Evolutionary conservation across 2,888 invertebrate species (phyloP).

Genomic region (Cerceris rybyensis): DNA sequence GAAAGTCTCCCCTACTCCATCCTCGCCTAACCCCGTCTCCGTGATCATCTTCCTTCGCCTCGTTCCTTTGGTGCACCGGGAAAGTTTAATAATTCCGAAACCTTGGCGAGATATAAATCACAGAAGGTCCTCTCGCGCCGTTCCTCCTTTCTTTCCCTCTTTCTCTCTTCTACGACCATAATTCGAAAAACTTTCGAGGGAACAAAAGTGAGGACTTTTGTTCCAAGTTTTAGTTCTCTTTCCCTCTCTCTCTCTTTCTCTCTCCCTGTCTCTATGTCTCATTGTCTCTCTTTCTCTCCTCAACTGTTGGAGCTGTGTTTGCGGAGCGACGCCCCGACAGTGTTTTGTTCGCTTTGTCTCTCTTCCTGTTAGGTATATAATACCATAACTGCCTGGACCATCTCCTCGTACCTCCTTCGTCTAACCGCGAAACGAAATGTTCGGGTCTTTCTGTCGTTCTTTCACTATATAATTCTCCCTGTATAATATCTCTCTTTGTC

Average conservation of each 20-base stretch:
- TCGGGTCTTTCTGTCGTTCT: conserved; percentile 6
- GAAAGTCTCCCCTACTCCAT: conserved; percentile 10
- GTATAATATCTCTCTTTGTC: neutral
- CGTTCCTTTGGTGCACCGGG: conserved; percentile 46
- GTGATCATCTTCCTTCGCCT: conserved; percentile 32
- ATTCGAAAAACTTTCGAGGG: conserved; percentile 80
- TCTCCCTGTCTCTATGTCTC: conserved; percentile 1
- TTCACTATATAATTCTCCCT: neutral
- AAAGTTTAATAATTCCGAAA: conserved; percentile 75
- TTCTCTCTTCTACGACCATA: conserved; percentile 73
- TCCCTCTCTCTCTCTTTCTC: conserved; percentile 15
- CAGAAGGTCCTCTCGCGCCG: conserved; percentile 56
- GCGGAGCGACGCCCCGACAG: conserved; percentile 79
- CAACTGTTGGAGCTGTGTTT: conserved; percentile 66
- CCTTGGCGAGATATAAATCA: conserved; percentile 76
- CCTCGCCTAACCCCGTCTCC: conserved; percentile 4
- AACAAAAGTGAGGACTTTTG: conserved; percentile 81
- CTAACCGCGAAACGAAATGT: conserved; percentile 52
- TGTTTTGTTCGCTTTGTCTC: conserved; percentile 80
- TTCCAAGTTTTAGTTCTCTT: conserved; percentile 78
- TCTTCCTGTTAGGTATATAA: conserved; percentile 77
- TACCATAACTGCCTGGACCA: conserved; percentile 64
- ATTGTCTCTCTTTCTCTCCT: conserved; percentile 33
- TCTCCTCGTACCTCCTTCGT: conserved; percentile 54
- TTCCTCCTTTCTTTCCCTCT: conserved; percentile 48